A percentile compares a stretch with the other conserved stretches of the same genome.
phyloP scores from a whole-genome alignment of 2,113 vertebrate genomes.

The Psettodes erumei region DNA sequence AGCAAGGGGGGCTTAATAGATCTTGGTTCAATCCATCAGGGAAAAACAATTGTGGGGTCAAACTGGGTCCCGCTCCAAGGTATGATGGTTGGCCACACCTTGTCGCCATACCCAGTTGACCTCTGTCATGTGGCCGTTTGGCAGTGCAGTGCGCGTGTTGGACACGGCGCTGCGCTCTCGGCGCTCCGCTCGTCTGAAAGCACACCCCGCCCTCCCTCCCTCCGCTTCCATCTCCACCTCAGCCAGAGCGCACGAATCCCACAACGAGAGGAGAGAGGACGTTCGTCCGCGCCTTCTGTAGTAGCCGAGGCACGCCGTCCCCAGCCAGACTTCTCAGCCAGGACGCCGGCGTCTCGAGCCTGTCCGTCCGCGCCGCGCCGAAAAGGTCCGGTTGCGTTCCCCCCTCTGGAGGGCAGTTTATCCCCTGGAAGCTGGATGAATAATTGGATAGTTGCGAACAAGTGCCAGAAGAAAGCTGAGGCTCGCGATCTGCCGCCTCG shows the following conservation, averaged over 20 bases:
- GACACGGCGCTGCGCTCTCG: constrained; percentile 76
- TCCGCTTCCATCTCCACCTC: not conserved
- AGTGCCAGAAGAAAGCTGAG: constrained; percentile 69
- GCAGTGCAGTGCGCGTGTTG: constrained; percentile 74
- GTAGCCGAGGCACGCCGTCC: constrained; percentile 23
- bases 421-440: constrained; percentile 73
- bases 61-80: not conserved
- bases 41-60: not conserved
- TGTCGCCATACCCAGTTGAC: constrained; percentile 33
- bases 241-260: not conserved
- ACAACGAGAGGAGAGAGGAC: constrained; percentile 17
- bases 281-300: constrained; percentile 8
- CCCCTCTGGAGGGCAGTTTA: constrained; percentile 30
- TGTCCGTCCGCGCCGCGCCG: constrained; percentile 6
- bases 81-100: constrained; percentile 38
- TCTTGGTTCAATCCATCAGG: too few relatives aligned
- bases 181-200: constrained; percentile 44
- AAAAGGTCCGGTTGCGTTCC: constrained; percentile 14
- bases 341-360: constrained; percentile 6
- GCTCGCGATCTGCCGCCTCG: constrained; percentile 57
- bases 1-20: too few relatives aligned
- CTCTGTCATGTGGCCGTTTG: constrained; percentile 4
- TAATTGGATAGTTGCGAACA: constrained; percentile 75
- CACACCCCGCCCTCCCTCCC: constrained; percentile 39
- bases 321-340: not conserved